These are phyloP conservation scores for Brachionus sp. DNA, from an alignment of 1,140 invertebrate species.

Conservation along the genomic window DNA sequence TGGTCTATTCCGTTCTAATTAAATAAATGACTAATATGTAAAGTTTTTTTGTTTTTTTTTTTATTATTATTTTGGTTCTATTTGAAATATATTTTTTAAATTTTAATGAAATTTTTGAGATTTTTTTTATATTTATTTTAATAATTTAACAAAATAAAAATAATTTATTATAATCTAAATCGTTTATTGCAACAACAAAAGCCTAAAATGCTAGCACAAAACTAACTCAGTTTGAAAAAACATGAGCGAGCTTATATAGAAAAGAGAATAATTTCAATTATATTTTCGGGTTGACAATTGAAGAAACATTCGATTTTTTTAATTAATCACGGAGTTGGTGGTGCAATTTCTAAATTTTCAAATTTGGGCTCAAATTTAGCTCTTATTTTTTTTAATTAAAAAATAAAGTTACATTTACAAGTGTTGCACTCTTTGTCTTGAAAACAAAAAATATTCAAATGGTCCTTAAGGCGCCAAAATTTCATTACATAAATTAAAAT, in stretches of 20 bases:
- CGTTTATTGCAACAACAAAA: not conserved
- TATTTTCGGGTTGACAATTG: slow-evolving; percentile 1
- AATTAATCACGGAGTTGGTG: slow-evolving; percentile 33
- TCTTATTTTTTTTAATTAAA: not conserved
- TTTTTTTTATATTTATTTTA: not conserved
- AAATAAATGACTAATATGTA: not conserved
- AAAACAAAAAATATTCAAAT: not conserved
- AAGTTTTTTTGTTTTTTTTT: not conserved
- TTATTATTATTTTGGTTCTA: not conserved
- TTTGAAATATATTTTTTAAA: not conserved
- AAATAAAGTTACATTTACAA: not conserved
- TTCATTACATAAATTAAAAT: too few relatives aligned
- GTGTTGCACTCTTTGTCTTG: not conserved
- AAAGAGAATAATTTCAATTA: not conserved
- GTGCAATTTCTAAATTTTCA: not conserved
- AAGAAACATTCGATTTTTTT: not conserved
- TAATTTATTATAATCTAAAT: slow-evolving; percentile 39
- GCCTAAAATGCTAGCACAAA: not conserved
- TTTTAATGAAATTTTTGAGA: slow-evolving; percentile 31
- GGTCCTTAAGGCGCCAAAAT: not conserved
- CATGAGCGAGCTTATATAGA: not conserved
- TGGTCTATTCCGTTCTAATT: not conserved
- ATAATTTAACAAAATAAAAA: slow-evolving; percentile 35
- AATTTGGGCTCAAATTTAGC: not conserved
- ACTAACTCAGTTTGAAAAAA: not conserved